These are phyloP conservation scores for Columba janthina DNA, from an alignment of 2,113 vertebrate genomes.

Conservation along the genomic window DNA sequence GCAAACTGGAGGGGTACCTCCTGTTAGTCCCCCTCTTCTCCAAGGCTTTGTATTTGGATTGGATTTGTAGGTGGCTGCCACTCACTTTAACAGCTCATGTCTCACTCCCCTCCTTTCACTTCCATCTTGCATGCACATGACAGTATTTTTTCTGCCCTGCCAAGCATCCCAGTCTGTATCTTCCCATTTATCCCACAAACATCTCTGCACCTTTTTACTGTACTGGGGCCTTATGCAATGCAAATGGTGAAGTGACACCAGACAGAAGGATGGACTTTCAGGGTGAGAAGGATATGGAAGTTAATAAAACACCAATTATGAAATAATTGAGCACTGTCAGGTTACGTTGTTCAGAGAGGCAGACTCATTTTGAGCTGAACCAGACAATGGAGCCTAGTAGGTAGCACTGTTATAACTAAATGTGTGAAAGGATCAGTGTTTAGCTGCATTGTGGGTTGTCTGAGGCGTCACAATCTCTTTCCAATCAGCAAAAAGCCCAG, in stretches of 20 bases:
- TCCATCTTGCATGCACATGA: not conserved
- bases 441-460: not conserved
- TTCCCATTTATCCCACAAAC: constrained; percentile 35
- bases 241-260: not conserved
- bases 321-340: not conserved
- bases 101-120: not conserved
- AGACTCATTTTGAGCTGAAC: not conserved
- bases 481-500: constrained; percentile 25
- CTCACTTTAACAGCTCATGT: not conserved
- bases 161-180: not conserved
- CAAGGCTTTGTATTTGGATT: not conserved
- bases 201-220: constrained; percentile 22
- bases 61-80: constrained; percentile 2
- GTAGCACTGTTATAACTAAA: not conserved
- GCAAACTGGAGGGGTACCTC: not conserved
- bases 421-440: not conserved
- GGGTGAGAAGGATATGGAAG: not conserved
- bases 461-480: not conserved
- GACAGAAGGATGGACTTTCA: not conserved
- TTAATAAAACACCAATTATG: not conserved
- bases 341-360: not conserved
- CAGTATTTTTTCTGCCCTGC: constrained; percentile 14
- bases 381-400: not conserved
- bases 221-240: not conserved
- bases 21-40: not conserved